These are phyloP conservation scores for Tiliacea aurago DNA, from an alignment of 2,888 invertebrate genomes.

Conservation along the genomic window DNA sequence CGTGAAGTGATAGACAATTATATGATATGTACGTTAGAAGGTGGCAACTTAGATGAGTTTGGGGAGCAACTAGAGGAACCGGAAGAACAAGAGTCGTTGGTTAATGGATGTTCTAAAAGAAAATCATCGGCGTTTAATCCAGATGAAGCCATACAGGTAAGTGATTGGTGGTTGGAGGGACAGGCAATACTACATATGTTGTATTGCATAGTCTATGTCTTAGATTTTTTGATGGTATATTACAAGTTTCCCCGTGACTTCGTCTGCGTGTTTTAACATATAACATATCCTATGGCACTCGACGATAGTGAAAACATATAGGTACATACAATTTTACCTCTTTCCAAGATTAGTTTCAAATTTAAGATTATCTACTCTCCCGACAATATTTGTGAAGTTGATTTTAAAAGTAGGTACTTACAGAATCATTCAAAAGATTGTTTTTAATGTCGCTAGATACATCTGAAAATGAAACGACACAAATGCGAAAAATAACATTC, in stretches of 20 bases:
- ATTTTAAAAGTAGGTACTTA: not conserved
- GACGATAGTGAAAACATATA: not conserved
- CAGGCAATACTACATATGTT: not conserved
- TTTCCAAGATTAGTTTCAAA: not conserved
- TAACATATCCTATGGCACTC: too few species aligned
- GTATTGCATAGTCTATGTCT: not conserved
- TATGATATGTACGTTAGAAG: conserved; percentile 71
- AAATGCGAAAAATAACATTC: not conserved
- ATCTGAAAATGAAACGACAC: not conserved
- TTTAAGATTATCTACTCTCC: not conserved
- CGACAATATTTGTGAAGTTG: not conserved
- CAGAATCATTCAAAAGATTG: not conserved
- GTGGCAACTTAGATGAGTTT: conserved; percentile 61
- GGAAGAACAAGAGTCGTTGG: rapidly evolving
- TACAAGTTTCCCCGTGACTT: not conserved
- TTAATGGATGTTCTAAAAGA: conserved; percentile 11
- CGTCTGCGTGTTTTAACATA: not conserved
- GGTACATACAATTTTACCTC: not conserved
- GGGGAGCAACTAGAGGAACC: not conserved
- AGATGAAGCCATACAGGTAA: conserved; percentile 7
- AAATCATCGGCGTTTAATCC: conserved; percentile 4
- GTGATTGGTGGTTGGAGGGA: not conserved
- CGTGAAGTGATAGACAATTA: conserved; percentile 65
- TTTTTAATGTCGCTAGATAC: not conserved
- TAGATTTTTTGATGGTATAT: not conserved